Conservation (phyloP, 1,140 invertebrate genomes). For the Heliconius hermathena region DNA sequence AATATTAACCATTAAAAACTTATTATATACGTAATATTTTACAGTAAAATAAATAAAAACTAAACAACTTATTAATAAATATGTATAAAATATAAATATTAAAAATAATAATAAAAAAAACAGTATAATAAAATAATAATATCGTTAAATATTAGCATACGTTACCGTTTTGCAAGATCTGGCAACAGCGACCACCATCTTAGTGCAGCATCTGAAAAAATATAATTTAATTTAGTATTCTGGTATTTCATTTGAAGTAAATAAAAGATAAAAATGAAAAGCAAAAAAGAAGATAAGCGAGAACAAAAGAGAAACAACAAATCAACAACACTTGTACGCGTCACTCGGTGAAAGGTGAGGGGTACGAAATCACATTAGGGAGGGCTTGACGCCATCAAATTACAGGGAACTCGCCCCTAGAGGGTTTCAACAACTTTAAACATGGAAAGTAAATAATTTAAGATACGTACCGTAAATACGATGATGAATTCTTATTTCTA, state of each 20-base stretch:
- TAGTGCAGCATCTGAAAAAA: conserved; percentile 53
- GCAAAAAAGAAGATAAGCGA: conserved; percentile 48
- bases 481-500: background rate
- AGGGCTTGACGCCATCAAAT: conserved; percentile 66
- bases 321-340: conserved; percentile 71
- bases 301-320: conserved; percentile 74
- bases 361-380: conserved; percentile 62
- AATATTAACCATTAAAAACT: too few relatives aligned
- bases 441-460: conserved; percentile 14
- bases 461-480: conserved; percentile 50
- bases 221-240: conserved; percentile 32
- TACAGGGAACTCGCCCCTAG: conserved; percentile 47
- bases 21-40: too few relatives aligned
- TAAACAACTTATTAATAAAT: background rate
- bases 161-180: conserved; percentile 32
- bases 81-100: background rate
- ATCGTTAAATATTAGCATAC: conserved; percentile 27
- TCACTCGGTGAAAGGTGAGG: conserved; percentile 59
- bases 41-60: background rate
- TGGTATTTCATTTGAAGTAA: conserved; percentile 20
- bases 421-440: conserved; percentile 25
- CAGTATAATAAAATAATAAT: conserved; percentile 19
- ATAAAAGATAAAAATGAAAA: conserved; percentile 34
- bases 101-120: conserved; percentile 24
- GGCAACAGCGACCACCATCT: background rate